phyloP scores from a whole-genome alignment of 1,140 invertebrate species.

The Watersipora subatra region DNA sequence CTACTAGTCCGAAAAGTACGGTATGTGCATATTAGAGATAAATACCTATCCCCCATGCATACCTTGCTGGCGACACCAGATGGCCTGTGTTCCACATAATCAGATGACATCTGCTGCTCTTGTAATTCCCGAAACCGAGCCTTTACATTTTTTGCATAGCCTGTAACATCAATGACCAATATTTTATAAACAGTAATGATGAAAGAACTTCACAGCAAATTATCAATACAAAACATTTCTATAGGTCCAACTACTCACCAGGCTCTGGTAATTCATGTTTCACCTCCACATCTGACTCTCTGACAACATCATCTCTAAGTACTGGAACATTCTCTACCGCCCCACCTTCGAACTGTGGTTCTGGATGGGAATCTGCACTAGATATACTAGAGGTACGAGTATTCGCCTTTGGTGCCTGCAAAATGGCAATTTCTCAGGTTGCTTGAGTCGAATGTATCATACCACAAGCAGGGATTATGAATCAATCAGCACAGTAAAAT shows the following conservation, averaged over 20 bases:
- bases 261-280: not conserved
- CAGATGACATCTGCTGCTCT: not conserved
- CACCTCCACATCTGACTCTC: not conserved
- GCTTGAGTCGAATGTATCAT: no score
- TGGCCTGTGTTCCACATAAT: not conserved
- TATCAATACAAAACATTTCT: no score
- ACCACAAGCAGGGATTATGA: no score
- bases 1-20: no score
- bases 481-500: no score
- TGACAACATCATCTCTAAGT: not conserved
- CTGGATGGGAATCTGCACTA: not conserved
- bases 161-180: not conserved
- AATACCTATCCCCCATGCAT: no score
- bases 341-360: not conserved
- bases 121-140: not conserved
- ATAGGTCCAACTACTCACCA: no score
- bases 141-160: not conserved
- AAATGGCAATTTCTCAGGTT: no score
- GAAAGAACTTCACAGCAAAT: no score
- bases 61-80: slow-evolving; percentile 1
- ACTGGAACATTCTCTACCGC: not conserved
- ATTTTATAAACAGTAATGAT: no score
- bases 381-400: not conserved
- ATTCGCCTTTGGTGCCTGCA: not conserved
- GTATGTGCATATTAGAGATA: no score